Evolutionary conservation across 2,888 invertebrate genomes (phyloP), one percentile per base, ranked within the genome.

Genomic region (Drosophila falleni): DNA sequence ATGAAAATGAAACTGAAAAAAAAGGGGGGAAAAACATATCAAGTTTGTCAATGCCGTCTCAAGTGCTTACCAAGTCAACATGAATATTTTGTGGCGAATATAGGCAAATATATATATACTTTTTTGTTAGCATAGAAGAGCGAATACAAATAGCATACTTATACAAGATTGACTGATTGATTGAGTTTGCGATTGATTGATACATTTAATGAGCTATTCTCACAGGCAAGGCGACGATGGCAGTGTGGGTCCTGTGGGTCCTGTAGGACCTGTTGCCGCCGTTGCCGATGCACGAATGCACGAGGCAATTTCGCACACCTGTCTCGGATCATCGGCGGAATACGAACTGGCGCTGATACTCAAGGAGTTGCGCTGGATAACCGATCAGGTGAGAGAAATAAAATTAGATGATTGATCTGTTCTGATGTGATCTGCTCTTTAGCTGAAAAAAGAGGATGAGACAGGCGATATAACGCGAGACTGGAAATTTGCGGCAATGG

Each of bases 401-500:
- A n/a, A n/a, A n/a, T n/a, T n/a, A n/a, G n/a, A n/a, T n/a, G n/a
- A n/a, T n/a, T n/a, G n/a, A n/a, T n/a, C n/a, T n/a, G n/a, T n/a
- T n/a, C n/a, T n/a, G n/a, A n/a, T n/a, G n/a, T n/a, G n/a, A n/a
- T n/a, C n/a, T n/a, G n/a, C n/a, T n/a, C n/a, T n/a, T 5, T 9
- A 96, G 94, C 95, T 97, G 90, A 96, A 97, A 93, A 96, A 97
- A 93, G 98, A 98, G 93, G 98, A 99, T 93, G 97, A 97, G 93
- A 96, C 97, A 90, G 96, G 96, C 93, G 98, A 97, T 93, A 95
- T 98, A 92, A 96, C 98, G 93, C 97, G 97, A 94, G 98, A 98
- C 95, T 99, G 99, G 99, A 98, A 98, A 95, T 99, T 98, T 94
- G 98, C 98, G 93, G 98, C 98, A 93, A 98, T 98, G 98, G 98